Evolutionary conservation across 1,140 invertebrate species (phyloP), one percentile per base, ranked within the genome.

Genomic region (Listronotus oregonensis): DNA sequence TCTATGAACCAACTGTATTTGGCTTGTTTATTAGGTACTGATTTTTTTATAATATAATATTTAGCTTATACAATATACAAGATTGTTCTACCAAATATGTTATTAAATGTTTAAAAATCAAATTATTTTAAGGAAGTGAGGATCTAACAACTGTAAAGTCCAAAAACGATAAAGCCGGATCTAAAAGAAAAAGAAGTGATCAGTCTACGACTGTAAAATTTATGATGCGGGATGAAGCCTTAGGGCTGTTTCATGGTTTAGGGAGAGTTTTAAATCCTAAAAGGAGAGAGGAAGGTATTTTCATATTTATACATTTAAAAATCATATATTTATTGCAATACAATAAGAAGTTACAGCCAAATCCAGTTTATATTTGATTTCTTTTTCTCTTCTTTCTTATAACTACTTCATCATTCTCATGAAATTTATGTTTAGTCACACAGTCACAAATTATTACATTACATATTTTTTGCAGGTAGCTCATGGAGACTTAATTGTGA

Each of bases 231-330:
- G 88, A 89, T 76, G 86, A 90, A 76, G 85, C 79, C 52, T 81
- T 91, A 17, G 86, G 85, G 37, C 82, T 91, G 62, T 81, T 91
- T 71, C 90, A 91, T 80, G 87, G 86, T 0, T 79, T 91, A 8
- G 90, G 90, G n/a, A 81, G 87, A 73, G 87, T 91, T 4, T 82
- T 90, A 18, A 90, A 91, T 83, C 89, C 90, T 17, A 92, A 90
- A 84, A 83, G 87, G 85, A 83, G 77, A 61, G 71, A 65, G 46
- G 57, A 49, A 42, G 64, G 64, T 60, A 56, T 27, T 27, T 27
- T 27, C 21, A 27, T 27, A 27, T 1, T 27, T 27, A 27, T 5
- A 27, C 5, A 27, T 27, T 27, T 27, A 27, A 1, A 27, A n/a
- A n/a, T n/a, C n/a, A n/a, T n/a, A n/a, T n/a, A n/a, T n/a, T n/a